phyloP scores from a whole-genome alignment of 2,888 invertebrate genomes.

The Bellardia pandia region DNA sequence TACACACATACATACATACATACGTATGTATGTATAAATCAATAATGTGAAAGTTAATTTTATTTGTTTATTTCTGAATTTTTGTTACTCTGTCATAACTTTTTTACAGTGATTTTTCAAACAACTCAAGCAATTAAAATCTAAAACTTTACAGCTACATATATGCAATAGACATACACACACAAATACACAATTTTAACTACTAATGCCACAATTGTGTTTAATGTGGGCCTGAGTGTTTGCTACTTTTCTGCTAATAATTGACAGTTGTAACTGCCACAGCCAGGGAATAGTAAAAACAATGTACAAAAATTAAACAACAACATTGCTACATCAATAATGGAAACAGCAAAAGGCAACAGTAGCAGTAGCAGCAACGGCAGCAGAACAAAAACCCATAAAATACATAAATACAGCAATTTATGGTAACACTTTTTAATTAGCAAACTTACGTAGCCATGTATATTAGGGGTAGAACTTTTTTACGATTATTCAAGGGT shows the following conservation, averaged over 20 bases:
- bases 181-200: neutral
- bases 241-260: conserved; percentile 31
- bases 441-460: conserved; percentile 42
- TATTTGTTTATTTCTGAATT: conserved; percentile 18
- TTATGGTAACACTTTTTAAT: conserved; percentile 57
- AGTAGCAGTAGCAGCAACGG: neutral
- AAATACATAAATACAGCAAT: neutral
- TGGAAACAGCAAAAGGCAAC: neutral
- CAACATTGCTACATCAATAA: conserved; percentile 24
- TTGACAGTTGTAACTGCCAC: conserved; percentile 44
- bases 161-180: neutral
- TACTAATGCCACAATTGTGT: too few relatives aligned
- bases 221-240: conserved; percentile 6
- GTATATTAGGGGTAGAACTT: neutral
- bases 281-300: neutral
- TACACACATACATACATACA: too few relatives aligned
- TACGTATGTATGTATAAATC: neutral
- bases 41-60: conserved; percentile 75
- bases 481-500: too few relatives aligned
- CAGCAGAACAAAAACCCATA: conserved; percentile 11
- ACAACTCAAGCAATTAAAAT: conserved; percentile 31
- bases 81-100: conserved; percentile 9
- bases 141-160: conserved; percentile 21
- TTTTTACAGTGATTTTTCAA: conserved; percentile 31
- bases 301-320: neutral